Evolutionary conservation across 1,140 invertebrate species (phyloP), one percentile per base, ranked within the genome.

Genomic region (Asbolus verrucosus): DNA sequence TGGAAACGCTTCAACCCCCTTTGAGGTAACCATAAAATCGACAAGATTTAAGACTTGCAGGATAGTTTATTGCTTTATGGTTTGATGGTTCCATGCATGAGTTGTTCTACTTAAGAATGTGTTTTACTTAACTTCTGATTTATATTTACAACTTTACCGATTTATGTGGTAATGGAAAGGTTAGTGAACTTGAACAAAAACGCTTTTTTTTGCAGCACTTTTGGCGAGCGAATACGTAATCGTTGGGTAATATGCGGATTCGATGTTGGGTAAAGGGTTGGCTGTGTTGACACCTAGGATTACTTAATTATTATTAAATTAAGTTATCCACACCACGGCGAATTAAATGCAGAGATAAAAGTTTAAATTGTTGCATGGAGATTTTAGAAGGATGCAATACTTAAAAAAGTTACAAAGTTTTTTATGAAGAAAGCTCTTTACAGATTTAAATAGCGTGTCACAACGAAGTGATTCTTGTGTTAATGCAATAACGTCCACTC

Each of bases 131-230:
- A 54, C 19, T 27, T 50, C 43, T 54, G 46, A 54, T 54, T 54
- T 54, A 54, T 54, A 54, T 54, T 54, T 54, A 54, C 46, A 54
- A 54, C 46, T 54, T 54, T 54, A 21, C 46, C 46, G 46, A 54
- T 54, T 54, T 54, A 54, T 54, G 46, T 54, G 46, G 46, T 30
- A 30, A 54, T 54, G 46, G 46, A 54, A 54, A 54, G 46, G 46
- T 54, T 54, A 54, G 19, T 24, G 46, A 54, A 54, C 46, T 54
- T 54, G 46, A 54, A 54, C 46, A 54, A 54, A 54, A 54, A 54
- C 33, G 1, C 21, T 8, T 18, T 54, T 54, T 50, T 54, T 54
- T 54, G 46, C 27, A 27, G 46, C 9, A 13, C 27, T 54, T 54
- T 8, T 19, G 21, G 43, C 43, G 24, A 8, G 4, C 4, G 13